phyloP scores from a whole-genome alignment of 2,113 vertebrate genomes.

The Sturnira hondurensis region DNA sequence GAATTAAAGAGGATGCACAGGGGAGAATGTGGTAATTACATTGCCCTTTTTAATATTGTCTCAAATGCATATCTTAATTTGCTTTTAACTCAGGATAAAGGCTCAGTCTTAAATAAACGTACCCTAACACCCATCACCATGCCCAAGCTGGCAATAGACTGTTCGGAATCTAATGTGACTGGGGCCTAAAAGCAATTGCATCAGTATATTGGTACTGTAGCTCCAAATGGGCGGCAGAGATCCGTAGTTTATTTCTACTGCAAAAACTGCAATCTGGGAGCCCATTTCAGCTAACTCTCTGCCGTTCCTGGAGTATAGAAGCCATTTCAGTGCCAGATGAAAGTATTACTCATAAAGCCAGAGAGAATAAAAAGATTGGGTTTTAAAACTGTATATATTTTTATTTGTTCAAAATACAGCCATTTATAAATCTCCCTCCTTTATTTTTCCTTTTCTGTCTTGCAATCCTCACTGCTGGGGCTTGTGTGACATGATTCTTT shows the following conservation, averaged over 20 bases:
- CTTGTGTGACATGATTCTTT: not conserved
- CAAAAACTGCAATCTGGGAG: slow-evolving; percentile 47
- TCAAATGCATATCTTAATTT: slow-evolving; percentile 49
- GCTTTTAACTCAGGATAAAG: slow-evolving; percentile 31
- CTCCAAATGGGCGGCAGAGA: slow-evolving; percentile 35
- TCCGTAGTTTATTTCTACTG: slow-evolving; percentile 44
- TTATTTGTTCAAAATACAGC: slow-evolving; percentile 41
- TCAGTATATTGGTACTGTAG: not conserved
- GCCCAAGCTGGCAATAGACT: not conserved
- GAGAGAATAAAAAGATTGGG: not conserved
- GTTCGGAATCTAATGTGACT: not conserved
- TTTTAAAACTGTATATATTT: slow-evolving; percentile 37
- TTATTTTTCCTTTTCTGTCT: not conserved
- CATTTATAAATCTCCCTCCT: not conserved
- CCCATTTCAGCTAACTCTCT: slow-evolving; percentile 22
- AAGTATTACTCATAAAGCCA: slow-evolving; percentile 1
- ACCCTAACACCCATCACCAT: not conserved
- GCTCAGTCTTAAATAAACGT: slow-evolving; percentile 7
- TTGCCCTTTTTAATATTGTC: slow-evolving; percentile 4
- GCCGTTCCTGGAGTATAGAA: not conserved
- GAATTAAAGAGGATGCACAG: not conserved
- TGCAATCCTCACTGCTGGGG: not conserved
- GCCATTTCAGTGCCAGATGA: slow-evolving; percentile 50
- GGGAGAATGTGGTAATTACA: not conserved
- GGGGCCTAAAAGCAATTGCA: not conserved